A percentile compares a stretch with the other conserved stretches of the same genome.
phyloP scores from a whole-genome alignment of 2,888 invertebrate genomes.

The Synanthedon andrenaeformis region DNA sequence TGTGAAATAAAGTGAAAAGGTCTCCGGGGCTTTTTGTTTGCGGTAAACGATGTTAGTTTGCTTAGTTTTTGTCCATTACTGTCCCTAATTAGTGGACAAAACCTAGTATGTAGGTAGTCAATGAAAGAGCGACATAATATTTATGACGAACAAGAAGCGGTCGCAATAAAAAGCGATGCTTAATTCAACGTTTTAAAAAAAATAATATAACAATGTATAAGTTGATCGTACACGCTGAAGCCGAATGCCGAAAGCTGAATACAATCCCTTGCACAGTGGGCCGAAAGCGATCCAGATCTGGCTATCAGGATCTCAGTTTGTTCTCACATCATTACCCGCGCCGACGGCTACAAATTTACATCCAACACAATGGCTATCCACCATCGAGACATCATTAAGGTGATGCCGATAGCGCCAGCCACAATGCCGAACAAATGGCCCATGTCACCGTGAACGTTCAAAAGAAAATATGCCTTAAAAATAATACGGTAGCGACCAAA shows the following conservation, averaged over 20 bases:
- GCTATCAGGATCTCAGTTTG: conserved; percentile 69
- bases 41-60: conserved; percentile 3
- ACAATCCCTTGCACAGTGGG: conserved; percentile 51
- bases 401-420: conserved; percentile 69
- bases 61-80: conserved; percentile 25
- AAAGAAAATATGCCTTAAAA: conserved; percentile 30
- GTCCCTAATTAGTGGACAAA: not conserved
- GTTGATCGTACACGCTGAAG: conserved; percentile 26
- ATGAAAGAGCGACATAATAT: conserved; percentile 3
- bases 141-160: conserved; percentile 43
- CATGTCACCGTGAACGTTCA: conserved; percentile 16
- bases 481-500: conserved; percentile 15
- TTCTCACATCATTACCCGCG: conserved; percentile 72
- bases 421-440: conserved; percentile 29
- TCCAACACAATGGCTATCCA: conserved; percentile 71
- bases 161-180: conserved; percentile 35
- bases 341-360: conserved; percentile 72
- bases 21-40: conserved; percentile 25
- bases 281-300: conserved; percentile 61
- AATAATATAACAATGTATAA: conserved; percentile 27
- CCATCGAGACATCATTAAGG: conserved; percentile 72
- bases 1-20: conserved; percentile 32
- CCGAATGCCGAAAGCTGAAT: conserved; percentile 46
- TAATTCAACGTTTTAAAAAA: conserved; percentile 31
- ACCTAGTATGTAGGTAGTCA: not conserved